Conservation (phyloP, 2,888 invertebrate genomes). For the Ctenicera cuprea region DNA sequence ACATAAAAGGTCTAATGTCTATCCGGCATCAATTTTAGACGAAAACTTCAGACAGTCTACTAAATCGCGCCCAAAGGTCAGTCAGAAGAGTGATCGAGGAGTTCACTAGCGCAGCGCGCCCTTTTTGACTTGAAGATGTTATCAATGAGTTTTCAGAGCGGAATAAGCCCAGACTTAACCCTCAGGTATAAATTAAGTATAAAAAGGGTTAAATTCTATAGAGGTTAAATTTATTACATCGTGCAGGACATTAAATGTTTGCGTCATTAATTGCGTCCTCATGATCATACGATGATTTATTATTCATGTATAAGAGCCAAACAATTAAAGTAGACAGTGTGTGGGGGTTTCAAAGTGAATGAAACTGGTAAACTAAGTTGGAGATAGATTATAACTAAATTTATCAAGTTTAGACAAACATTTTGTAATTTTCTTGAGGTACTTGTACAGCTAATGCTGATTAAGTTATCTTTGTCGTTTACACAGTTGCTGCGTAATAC, state of each 20-base stretch:
- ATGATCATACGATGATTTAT: no score
- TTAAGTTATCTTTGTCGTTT: no score
- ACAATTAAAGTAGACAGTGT: no score
- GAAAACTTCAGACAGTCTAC: slow-evolving; percentile 38
- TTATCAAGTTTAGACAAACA: no score
- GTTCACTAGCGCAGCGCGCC: slow-evolving; percentile 16
- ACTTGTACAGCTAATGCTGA: no score
- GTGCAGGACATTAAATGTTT: background rate
- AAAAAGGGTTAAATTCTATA: background rate
- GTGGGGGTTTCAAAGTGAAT: no score
- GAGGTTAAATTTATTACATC: background rate
- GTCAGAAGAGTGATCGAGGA: slow-evolving; percentile 40
- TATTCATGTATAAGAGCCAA: no score
- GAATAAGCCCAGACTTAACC: slow-evolving; percentile 7
- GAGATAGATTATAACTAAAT: no score
- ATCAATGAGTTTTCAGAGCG: slow-evolving; percentile 21
- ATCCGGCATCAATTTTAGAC: slow-evolving; percentile 45
- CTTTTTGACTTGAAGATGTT: slow-evolving; percentile 29
- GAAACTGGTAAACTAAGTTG: no score
- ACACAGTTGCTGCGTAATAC: no score
- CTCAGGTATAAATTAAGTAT: background rate
- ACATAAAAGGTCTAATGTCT: slow-evolving; percentile 43
- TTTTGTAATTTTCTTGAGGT: no score
- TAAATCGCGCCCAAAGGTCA: slow-evolving; percentile 45
- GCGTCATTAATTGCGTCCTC: background rate